phyloP scores from a whole-genome alignment of 2,113 vertebrate species.

The Sprattus sprattus region DNA sequence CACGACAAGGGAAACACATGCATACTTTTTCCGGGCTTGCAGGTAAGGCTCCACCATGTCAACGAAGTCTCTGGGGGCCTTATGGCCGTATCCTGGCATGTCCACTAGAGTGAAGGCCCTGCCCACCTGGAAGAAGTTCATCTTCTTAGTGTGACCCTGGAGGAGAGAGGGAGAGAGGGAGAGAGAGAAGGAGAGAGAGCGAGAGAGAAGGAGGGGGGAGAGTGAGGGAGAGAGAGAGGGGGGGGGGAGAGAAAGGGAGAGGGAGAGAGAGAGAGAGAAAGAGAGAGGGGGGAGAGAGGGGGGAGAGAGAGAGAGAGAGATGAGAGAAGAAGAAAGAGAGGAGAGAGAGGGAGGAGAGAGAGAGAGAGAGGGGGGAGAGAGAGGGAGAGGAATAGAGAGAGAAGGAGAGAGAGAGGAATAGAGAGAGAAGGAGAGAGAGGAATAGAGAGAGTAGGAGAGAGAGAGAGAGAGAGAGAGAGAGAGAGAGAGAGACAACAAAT shows the following conservation, averaged over 20 bases:
- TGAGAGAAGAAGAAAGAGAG: no score
- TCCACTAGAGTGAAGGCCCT: constrained; percentile 87
- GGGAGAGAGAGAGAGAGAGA: no score
- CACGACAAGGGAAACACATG: neutral
- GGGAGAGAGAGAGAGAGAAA: neutral
- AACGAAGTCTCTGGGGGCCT: constrained; percentile 83
- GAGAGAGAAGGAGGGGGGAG: constrained; percentile 17
- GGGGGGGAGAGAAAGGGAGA: neutral
- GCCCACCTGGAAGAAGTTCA: constrained; percentile 94
- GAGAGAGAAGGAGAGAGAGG: no score
- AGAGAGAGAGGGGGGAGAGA: neutral
- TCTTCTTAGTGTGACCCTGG: constrained; percentile 95
- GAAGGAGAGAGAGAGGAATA: no score
- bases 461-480: neutral
- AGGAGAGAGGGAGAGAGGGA: neutral
- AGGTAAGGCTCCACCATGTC: constrained; percentile 95
- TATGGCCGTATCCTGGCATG: constrained; percentile 94
- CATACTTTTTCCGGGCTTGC: constrained; percentile 81
- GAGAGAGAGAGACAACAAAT: no score
- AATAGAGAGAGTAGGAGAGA: no score
- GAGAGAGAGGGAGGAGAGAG: neutral
- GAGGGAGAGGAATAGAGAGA: neutral
- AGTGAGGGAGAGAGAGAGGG: neutral
- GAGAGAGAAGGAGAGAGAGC: neutral
- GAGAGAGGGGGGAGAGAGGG: neutral